Evolutionary conservation across 2,113 vertebrate genomes (phyloP).

Genomic region (Aspiorhynchus laticeps): DNA sequence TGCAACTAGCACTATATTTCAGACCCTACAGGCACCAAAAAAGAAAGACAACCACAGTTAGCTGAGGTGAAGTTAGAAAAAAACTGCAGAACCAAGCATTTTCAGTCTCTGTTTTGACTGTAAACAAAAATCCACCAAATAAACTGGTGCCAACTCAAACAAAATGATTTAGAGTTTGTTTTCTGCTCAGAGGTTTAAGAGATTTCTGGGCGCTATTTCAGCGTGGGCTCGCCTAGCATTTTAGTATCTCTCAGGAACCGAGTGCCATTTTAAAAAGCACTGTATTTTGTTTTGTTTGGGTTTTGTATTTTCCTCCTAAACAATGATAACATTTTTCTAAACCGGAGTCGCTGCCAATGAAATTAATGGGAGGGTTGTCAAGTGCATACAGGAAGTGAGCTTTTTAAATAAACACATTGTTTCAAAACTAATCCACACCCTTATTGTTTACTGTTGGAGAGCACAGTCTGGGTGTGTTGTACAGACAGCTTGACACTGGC

Average conservation of each 20-base stretch:
- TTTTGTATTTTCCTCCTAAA: constrained; percentile 69
- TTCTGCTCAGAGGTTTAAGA: constrained; percentile 37
- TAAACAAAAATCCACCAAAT: constrained; percentile 62
- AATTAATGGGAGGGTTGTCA: constrained; percentile 79
- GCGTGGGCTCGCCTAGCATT: constrained; percentile 59
- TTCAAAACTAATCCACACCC: constrained; percentile 83
- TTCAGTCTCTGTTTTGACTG: constrained; percentile 49
- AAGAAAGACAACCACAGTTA: constrained; percentile 30
- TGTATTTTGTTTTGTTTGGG: constrained; percentile 64
- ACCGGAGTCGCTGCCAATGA: constrained; percentile 72
- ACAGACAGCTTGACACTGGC: constrained; percentile 62
- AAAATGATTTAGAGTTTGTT: constrained; percentile 63
- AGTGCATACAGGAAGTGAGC: constrained; percentile 78
- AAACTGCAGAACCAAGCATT: constrained; percentile 58
- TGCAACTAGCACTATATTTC: constrained; percentile 61
- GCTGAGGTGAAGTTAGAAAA: constrained; percentile 36
- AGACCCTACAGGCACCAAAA: constrained; percentile 63
- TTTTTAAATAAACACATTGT: constrained; percentile 86
- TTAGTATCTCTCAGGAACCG: constrained; percentile 71
- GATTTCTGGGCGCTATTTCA: constrained; percentile 56
- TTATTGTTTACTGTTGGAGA: constrained; percentile 79
- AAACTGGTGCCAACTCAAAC: constrained; percentile 60
- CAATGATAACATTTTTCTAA: constrained; percentile 75
- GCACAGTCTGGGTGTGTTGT: constrained; percentile 66
- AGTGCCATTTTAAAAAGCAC: constrained; percentile 64